These are phyloP conservation scores for Rhyacichthys aspro DNA, from an alignment of 2,797 vertebrate genomes.

Conservation along the genomic window DNA sequence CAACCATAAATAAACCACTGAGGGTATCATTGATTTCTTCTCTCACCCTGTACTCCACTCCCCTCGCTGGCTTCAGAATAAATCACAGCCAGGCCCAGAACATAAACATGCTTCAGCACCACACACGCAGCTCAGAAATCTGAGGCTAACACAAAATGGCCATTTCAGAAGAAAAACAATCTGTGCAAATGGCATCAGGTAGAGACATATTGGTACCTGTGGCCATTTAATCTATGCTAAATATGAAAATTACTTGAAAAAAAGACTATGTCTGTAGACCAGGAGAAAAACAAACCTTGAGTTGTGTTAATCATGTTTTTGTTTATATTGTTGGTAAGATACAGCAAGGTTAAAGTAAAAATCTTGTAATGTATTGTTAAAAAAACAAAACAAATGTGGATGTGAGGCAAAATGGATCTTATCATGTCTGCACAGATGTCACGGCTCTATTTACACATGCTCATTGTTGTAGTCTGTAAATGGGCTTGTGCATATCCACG, in stretches of 20 bases:
- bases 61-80: slow-evolving; percentile 51
- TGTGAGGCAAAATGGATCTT: too few relatives aligned
- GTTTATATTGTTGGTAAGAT: too few relatives aligned
- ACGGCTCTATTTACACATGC: too few relatives aligned
- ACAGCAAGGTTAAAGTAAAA: too few relatives aligned
- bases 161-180: not conserved
- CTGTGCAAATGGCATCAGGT: not conserved
- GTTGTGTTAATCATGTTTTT: too few relatives aligned
- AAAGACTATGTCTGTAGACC: too few relatives aligned
- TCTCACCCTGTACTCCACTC: slow-evolving; percentile 30
- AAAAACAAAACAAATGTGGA: too few relatives aligned
- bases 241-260: not conserved
- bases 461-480: too few relatives aligned
- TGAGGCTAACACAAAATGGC: slow-evolving; percentile 20
- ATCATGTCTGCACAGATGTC: too few relatives aligned
- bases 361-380: too few relatives aligned
- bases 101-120: slow-evolving; percentile 47
- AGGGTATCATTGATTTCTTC: slow-evolving; percentile 75
- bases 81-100: slow-evolving; percentile 55
- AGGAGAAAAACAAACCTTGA: too few relatives aligned
- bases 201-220: not conserved
- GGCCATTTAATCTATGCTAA: not conserved
- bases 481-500: too few relatives aligned
- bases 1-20: slow-evolving; percentile 78
- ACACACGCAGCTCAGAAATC: slow-evolving; percentile 25